Evolutionary conservation across 2,113 vertebrate genomes (phyloP).

Genomic region (Micromys minutus): DNA sequence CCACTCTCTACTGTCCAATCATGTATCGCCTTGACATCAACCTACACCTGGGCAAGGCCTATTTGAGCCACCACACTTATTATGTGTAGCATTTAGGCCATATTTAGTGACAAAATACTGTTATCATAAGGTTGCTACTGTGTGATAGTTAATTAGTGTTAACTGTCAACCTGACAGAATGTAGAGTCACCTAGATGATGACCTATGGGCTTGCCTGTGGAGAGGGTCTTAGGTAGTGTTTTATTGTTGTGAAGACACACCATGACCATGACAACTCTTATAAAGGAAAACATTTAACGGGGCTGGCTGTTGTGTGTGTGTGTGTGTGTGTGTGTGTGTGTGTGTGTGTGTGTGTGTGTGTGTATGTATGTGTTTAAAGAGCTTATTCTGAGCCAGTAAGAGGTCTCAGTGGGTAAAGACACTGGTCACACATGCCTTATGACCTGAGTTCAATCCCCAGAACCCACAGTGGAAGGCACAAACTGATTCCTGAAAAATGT

Average conservation of each 20-base stretch:
- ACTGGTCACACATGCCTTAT: not conserved
- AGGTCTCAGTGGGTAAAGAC: not conserved
- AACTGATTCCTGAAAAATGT: not conserved
- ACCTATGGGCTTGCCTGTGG: not conserved
- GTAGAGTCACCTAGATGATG: not conserved
- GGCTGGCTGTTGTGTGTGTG: no score
- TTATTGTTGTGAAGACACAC: not conserved
- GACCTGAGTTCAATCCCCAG: not conserved
- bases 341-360: no score
- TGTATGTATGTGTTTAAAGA: not conserved
- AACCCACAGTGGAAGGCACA: not conserved
- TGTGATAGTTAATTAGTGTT: not conserved
- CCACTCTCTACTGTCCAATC: no score
- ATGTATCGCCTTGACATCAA: no score
- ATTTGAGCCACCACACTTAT: no score
- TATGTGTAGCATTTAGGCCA: not conserved
- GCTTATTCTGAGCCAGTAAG: not conserved
- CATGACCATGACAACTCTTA: not conserved
- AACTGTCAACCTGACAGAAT: not conserved
- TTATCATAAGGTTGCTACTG: not conserved
- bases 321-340: no score
- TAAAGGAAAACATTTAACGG: not conserved
- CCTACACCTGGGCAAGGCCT: no score
- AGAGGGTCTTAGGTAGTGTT: no score
- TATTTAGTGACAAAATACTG: not conserved